These are phyloP conservation scores for Trachythela sp. DNA, from an alignment of 64 coral and sea anemone species.

Conservation along the genomic window DNA sequence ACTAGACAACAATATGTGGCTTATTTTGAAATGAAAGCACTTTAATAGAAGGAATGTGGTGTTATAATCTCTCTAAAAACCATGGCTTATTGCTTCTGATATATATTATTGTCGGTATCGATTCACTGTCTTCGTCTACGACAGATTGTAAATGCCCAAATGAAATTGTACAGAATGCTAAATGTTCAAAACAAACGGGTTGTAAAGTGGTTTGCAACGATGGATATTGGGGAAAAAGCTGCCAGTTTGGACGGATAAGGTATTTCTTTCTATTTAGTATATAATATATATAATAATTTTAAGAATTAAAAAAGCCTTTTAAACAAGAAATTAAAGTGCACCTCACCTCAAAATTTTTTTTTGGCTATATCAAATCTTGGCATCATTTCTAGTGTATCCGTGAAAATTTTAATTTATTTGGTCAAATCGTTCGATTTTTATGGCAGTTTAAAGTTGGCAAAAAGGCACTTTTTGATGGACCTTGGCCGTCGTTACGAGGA, in stretches of 20 bases:
- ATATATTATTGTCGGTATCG: neutral
- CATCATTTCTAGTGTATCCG: too few species aligned
- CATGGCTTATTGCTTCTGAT: neutral
- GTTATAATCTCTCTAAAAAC: neutral
- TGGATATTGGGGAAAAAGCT: neutral
- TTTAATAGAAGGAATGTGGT: neutral
- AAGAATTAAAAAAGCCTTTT: too few species aligned
- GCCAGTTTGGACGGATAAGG: neutral
- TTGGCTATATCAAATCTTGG: too few species aligned
- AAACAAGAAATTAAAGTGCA: too few species aligned
- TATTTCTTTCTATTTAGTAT: neutral
- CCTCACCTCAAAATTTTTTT: too few species aligned
- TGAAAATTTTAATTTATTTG: too few species aligned
- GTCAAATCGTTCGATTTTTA: too few species aligned
- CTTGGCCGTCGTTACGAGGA: too few species aligned
- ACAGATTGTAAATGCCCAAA: neutral
- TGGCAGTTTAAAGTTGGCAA: too few species aligned
- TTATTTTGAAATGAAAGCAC: neutral
- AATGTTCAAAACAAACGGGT: neutral
- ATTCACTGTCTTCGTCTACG: neutral
- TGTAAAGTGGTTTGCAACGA: neutral
- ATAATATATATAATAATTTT: too few species aligned
- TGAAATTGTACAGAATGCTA: neutral
- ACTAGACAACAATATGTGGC: neutral
- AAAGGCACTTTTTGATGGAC: too few species aligned